Conservation (phyloP, 2,888 invertebrate species). For the Aproaerema taeniolella region DNA sequence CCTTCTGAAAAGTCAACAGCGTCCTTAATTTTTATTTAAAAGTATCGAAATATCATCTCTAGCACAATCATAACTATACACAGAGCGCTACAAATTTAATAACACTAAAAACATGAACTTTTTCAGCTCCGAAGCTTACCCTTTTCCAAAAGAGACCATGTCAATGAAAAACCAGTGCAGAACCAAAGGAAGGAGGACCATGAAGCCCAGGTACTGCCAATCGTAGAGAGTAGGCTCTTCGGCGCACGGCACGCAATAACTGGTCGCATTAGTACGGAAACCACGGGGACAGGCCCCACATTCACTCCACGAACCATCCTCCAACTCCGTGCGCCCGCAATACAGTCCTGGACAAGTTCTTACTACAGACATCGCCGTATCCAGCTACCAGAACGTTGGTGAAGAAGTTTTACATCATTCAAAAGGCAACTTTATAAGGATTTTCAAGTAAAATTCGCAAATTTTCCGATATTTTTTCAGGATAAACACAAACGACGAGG, state of each 20-base stretch:
- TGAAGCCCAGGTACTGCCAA: constrained; percentile 95
- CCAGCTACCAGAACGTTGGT: background rate
- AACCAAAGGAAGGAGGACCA: constrained; percentile 91
- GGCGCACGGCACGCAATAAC: constrained; percentile 86
- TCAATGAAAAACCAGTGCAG: constrained; percentile 97
- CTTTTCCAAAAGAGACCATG: constrained; percentile 84
- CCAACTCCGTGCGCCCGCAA: constrained; percentile 84
- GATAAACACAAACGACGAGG: too few species aligned
- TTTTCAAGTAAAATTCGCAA: background rate
- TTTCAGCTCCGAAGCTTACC: constrained; percentile 73
- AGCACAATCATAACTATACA: background rate
- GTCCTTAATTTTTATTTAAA: background rate
- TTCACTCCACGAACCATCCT: constrained; percentile 83
- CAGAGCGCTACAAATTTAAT: background rate
- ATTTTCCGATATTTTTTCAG: too few species aligned
- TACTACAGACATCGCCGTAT: constrained; percentile 43
- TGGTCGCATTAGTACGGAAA: constrained; percentile 83
- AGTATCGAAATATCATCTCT: background rate
- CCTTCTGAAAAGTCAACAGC: constrained; percentile 73
- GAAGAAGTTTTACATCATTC: background rate
- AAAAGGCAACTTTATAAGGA: too few species aligned
- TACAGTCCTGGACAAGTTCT: constrained; percentile 87
- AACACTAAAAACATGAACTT: too few species aligned
- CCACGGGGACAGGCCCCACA: constrained; percentile 94
- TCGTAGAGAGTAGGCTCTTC: constrained; percentile 90